Conservation (phyloP, 2,113 vertebrate species). For the Piaya cayana region DNA sequence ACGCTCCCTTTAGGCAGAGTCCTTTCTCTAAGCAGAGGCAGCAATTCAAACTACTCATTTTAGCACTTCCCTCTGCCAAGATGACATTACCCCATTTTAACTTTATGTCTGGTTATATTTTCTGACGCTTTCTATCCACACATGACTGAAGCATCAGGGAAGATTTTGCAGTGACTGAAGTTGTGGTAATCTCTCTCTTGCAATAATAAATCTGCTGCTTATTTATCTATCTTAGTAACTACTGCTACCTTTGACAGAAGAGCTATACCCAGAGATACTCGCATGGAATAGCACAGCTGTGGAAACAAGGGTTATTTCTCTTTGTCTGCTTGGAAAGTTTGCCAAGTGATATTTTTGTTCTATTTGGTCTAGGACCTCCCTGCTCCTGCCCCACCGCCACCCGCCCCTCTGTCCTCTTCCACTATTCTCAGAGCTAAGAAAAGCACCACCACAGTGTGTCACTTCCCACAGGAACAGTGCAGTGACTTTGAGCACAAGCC, state of each 20-base stretch:
- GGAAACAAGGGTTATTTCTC: conserved; percentile 51
- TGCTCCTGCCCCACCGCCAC: neutral
- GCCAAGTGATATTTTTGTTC: conserved; percentile 37
- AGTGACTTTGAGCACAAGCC: neutral
- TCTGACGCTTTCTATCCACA: conserved; percentile 35
- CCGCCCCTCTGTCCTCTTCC: neutral
- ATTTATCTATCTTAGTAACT: conserved; percentile 28
- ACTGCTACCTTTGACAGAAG: neutral
- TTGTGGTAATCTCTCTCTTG: neutral
- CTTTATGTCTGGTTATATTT: conserved; percentile 49
- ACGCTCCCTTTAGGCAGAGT: conserved; percentile 59
- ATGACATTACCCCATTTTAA: conserved; percentile 52
- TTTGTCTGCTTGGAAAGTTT: conserved; percentile 44
- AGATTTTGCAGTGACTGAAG: conserved; percentile 31
- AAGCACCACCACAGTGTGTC: neutral
- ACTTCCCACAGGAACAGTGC: neutral
- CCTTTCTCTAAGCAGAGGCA: conserved; percentile 13
- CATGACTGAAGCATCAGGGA: conserved; percentile 56
- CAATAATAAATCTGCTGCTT: conserved; percentile 47
- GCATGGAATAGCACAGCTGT: conserved; percentile 3
- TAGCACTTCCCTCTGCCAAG: conserved; percentile 40
- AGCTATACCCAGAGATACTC: neutral
- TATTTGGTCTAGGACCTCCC: neutral
- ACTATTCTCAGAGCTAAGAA: neutral
- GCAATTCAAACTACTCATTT: conserved; percentile 28